Conservation (phyloP, 1,140 invertebrate genomes). For the Liolophura sinensis region DNA sequence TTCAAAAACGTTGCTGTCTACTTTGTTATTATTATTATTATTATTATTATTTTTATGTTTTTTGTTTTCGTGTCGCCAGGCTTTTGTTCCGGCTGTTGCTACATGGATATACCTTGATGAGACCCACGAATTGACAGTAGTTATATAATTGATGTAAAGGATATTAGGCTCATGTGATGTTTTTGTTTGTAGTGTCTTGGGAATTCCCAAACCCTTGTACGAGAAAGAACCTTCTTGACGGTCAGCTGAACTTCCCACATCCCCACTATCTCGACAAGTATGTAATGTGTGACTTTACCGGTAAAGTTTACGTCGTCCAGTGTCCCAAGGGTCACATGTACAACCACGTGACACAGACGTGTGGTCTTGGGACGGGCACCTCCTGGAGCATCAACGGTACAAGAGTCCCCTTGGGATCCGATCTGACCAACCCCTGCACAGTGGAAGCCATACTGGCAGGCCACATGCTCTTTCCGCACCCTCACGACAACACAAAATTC, state of each 20-base stretch:
- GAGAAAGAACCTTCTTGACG: slow-evolving; percentile 13
- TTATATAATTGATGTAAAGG: too few relatives aligned
- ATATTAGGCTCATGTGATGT: too few relatives aligned
- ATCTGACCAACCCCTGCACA: slow-evolving; percentile 28
- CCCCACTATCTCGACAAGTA: slow-evolving; percentile 29
- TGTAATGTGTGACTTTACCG: slow-evolving; percentile 26
- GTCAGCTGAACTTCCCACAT: slow-evolving; percentile 23
- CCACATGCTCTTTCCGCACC: slow-evolving; percentile 26
- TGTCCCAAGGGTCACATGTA: slow-evolving; percentile 28
- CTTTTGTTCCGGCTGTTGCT: too few relatives aligned
- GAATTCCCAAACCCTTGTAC: slow-evolving; percentile 23
- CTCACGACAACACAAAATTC: slow-evolving; percentile 23
- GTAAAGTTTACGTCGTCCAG: slow-evolving; percentile 28
- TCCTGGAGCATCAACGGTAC: background rate
- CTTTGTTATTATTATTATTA: too few relatives aligned
- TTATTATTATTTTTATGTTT: too few relatives aligned
- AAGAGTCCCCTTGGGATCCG: slow-evolving; percentile 5
- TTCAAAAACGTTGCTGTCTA: too few relatives aligned
- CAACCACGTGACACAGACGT: slow-evolving; percentile 12
- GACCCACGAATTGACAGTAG: too few relatives aligned
- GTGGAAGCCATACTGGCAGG: slow-evolving; percentile 25
- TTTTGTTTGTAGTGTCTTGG: too few relatives aligned
- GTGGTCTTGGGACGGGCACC: background rate
- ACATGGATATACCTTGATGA: too few relatives aligned
- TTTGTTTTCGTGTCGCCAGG: too few relatives aligned